Conservation (phyloP, 1,140 invertebrate species). For the Lanistes nyassanus region DNA sequence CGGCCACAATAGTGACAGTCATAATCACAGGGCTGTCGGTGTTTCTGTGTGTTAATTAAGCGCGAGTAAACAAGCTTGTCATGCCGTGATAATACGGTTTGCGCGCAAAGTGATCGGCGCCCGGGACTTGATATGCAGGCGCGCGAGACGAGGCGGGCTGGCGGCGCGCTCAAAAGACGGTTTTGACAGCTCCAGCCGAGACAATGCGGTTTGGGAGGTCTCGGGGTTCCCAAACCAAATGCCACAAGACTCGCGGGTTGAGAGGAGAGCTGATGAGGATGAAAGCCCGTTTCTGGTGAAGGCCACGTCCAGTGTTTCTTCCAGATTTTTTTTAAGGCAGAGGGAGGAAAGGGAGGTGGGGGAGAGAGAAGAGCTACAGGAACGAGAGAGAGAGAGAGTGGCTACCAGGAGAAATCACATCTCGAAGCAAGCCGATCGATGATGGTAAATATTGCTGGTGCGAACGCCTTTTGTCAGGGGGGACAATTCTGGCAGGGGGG, state of each 20-base stretch:
- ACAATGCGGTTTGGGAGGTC: conserved; percentile 4
- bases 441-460: conserved; percentile 11
- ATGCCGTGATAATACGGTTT: conserved; percentile 17
- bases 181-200: not conserved
- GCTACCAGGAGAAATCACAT: conserved; percentile 7
- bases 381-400: too few species aligned
- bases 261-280: too few species aligned
- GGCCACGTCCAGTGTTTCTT: too few species aligned
- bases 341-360: too few species aligned
- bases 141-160: not conserved
- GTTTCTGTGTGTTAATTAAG: conserved; percentile 25
- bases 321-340: too few species aligned
- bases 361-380: too few species aligned
- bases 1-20: conserved; percentile 11
- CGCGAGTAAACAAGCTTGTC: conserved; percentile 21
- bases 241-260: too few species aligned
- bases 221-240: too few species aligned
- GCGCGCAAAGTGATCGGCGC: conserved; percentile 7
- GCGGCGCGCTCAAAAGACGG: too few species aligned
- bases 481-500: not conserved
- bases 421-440: not conserved
- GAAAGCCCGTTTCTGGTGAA: too few species aligned
- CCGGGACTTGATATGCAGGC: conserved; percentile 12
- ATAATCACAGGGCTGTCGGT: conserved; percentile 17
- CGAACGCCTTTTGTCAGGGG: conserved; percentile 13